Base-by-base conservation (phyloP, 2,888 invertebrate species). In the Apamea sordens region DNA sequence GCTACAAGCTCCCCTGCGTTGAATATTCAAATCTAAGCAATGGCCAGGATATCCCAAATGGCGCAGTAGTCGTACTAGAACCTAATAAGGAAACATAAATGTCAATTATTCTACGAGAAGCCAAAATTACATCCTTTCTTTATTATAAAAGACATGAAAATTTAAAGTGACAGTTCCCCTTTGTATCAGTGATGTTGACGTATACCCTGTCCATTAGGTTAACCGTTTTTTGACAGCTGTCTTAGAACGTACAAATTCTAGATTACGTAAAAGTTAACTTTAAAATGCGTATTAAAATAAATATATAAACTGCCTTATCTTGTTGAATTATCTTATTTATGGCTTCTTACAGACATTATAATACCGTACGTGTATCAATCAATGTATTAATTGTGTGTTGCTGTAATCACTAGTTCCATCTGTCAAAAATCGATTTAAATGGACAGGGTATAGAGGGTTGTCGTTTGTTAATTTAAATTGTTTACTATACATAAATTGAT, bases 21-120 rank as follows among this genome's bases (percentile, higher is more conserved):
- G 41, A 69, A 77, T 76, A 76, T 79, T 85, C 71, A 67, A 86
- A 78, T 61, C 32, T 36, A 28, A 44, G 59, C 59, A 36, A 44
- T 50, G 36, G 13, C 47, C 67, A 88, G 87, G 89, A 88, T 68
- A 89, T 89, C 85, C 87, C 73, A 79, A 76, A 87, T 79, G 73
- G 75, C 73, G 36, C 59, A 61, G 50, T 50, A 61, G 13, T 36
- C 21, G 47, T 79, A 65, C 36, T 76, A 69, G 28, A 63, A 56
- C 24, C 73, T 75, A 87, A 87, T 56, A 88, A 83, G 87, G 89
- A 88, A 85, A 83, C 76, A 87, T 85, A 86, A 84, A 86, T 76
- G 59, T 56, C 74, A 72, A 77, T 84, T 80, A 81, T 77, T 59
- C 13, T 44, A 77, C 47, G 18, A 67, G 32, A 32, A 71, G 41